Percentiles rank a stretch among this genome's conserved stretches.
Evolutionary conservation across 2,797 vertebrate species (phyloP).

Genomic region (Chaenodraco wilsoni): DNA sequence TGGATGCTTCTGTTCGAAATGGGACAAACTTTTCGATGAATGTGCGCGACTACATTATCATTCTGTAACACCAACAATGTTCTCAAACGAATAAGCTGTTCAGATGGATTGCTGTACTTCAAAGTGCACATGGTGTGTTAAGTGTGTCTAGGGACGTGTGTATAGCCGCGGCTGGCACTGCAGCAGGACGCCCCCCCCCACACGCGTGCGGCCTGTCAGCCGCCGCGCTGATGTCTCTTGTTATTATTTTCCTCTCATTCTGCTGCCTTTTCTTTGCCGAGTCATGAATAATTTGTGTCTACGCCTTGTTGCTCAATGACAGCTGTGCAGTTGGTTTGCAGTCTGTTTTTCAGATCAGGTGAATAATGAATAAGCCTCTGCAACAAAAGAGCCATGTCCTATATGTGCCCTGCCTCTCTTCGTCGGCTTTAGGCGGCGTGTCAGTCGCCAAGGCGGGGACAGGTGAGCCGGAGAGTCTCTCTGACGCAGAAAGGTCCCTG

Average conservation of each 20-base stretch:
- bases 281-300: constrained; percentile 86
- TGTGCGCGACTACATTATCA: too few relatives aligned
- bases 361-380: constrained; percentile 85
- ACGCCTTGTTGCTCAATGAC: constrained; percentile 82
- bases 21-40: too few relatives aligned
- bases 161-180: neutral
- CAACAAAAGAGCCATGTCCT: constrained; percentile 83
- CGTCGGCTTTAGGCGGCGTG: constrained; percentile 41
- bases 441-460: constrained; percentile 31
- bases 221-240: constrained; percentile 69
- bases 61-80: too few relatives aligned
- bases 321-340: constrained; percentile 84
- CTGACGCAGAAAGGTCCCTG: constrained; percentile 35
- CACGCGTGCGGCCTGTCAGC: constrained; percentile 59
- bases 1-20: too few relatives aligned
- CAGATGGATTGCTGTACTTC: neutral
- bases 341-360: constrained; percentile 86
- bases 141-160: neutral
- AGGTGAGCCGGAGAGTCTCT: constrained; percentile 47
- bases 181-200: constrained; percentile 26
- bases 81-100: too few relatives aligned
- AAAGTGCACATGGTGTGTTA: neutral
- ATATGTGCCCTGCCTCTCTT: constrained; percentile 62
- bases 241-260: constrained; percentile 77
- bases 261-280: constrained; percentile 76